Base-by-base conservation (phyloP, 2,113 vertebrate genomes). In the Herpetotheres cachinnans region DNA sequence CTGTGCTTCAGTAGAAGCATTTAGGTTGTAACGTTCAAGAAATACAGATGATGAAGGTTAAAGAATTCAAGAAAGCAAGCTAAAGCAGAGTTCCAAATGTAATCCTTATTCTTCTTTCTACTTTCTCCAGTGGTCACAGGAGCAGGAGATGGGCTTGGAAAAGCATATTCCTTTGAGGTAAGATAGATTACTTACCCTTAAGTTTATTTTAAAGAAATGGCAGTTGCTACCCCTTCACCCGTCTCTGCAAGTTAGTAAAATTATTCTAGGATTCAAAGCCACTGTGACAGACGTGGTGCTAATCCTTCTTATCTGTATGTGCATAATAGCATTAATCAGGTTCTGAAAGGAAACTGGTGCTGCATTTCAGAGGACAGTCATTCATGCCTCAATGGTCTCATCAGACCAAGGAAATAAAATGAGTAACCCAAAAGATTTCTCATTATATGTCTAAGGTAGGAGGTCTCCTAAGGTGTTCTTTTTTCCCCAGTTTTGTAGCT, bases 131-230 rank as follows among this genome's bases (percentile, higher is more conserved):
- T 99, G 93, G 97, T 99, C 96, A 99, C 99, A 14, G 99, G 99
- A 83, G 98, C 98, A 40, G 99, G 99, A 91, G 99, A 99, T 58
- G 99, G 99, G 18, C 98, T 99, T 91, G 99, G 99, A 83, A 99
- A 98, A 98, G 98, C 98, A 2, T 99, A 99, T 89, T 98, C 98
- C 29, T 98, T 98, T 46, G 98, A 98, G 97, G 99, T 99, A 98
- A 98, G 61, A 66, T 24, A 88, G 25, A 42, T 85, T 81, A 38
- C 7, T 49, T 61, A 54, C 16, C 27, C 7, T 76, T 78, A 44
- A 36, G 17, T 67, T 89, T 70, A 29, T 49, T 76, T 82, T 61
- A 65, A 50, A 15, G 52, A 90, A 96, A 62, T 72, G 17, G 7
- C 19, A 42, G 9, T 65, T 91, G 7, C 29, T 76, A 56, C 59